Evolutionary conservation across 2,113 vertebrate genomes (phyloP), one percentile per base, ranked within the genome.

Genomic region (Himantopus leucocephalus): DNA sequence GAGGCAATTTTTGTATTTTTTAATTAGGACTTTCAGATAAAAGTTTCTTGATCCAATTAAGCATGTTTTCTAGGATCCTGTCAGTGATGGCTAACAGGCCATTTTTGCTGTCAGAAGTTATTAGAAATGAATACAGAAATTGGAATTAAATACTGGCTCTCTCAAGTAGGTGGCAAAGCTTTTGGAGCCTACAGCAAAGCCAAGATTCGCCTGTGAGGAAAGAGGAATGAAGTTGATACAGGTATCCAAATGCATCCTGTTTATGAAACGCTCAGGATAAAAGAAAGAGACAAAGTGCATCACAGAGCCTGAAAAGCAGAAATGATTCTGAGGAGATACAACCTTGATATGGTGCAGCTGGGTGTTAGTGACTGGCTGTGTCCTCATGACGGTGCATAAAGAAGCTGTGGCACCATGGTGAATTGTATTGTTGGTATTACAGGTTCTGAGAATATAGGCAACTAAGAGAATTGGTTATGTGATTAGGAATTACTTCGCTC

Each of bases 71-170:
- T 85, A 75, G 56, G 84, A 55, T 94, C 52, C 73, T 70, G 47
- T 85, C 29, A 89, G 27, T 29, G 53, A 83, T 80, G 90, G 82
- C 74, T 96, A 97, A 92, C 84, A 91, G 90, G 78, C 55, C 45
- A 32, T 76, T 97, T 97, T 93, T 64, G 58, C 88, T 96, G 88
- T 96, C 74, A 94, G 87, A 91, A 93, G 77, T 91, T 73, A 91
- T 79, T 97, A 95, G 90, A 95, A 97, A 92, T 81, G 59, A 88
- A 84, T 82, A 35, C 17, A 71, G 94, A 91, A 92, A 92, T 73
- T 48, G 56, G 67, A 94, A 58, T 63, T 32, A 45, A 82, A 39
- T 62, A 27, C 41, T 62, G 52, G n/a, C 6, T 2, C 29, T 37
- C 39, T 41, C 10, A 72, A 68, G 32, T 27, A n/a, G 7, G 9